Evolutionary conservation across 2,113 vertebrate genomes (phyloP).

Genomic region (Cynocephalus volans): DNA sequence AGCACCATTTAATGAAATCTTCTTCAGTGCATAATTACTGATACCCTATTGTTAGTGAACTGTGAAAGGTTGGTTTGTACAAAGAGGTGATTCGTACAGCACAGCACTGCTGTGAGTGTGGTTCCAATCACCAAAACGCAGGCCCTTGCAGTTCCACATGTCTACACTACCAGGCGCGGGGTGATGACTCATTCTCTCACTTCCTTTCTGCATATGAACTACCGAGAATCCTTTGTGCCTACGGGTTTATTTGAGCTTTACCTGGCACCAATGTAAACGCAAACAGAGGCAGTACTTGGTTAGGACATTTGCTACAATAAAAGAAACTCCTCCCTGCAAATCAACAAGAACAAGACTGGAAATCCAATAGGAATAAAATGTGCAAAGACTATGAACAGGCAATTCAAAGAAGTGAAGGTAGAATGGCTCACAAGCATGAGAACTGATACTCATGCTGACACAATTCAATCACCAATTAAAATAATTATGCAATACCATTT

Average conservation of each 20-base stretch:
- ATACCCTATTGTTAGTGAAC: slow-evolving; percentile 27
- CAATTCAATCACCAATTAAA: not conserved
- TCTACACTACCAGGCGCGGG: accelerated
- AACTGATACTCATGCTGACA: not conserved
- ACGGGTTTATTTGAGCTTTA: not conserved
- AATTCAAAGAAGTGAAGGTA: not conserved
- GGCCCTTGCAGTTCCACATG: no score
- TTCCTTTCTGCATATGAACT: not conserved
- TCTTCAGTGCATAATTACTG: slow-evolving; percentile 45
- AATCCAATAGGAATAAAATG: not conserved
- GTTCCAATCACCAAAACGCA: accelerated
- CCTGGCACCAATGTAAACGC: not conserved
- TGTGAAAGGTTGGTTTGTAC: not conserved
- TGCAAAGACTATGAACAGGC: not conserved
- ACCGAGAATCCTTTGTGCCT: not conserved
- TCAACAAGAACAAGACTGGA: not conserved
- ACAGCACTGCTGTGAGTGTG: no score
- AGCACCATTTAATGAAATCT: slow-evolving; percentile 59
- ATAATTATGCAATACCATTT: not conserved
- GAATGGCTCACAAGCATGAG: not conserved
- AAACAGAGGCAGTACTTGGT: not conserved
- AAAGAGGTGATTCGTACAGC: not conserved
- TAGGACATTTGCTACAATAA: not conserved
- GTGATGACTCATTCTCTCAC: not conserved
- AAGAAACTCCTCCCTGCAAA: not conserved